Percentiles rank a stretch among this genome's conserved stretches.
Conservation (phyloP, 2,888 invertebrate genomes). For the Fragum fragum region DNA sequence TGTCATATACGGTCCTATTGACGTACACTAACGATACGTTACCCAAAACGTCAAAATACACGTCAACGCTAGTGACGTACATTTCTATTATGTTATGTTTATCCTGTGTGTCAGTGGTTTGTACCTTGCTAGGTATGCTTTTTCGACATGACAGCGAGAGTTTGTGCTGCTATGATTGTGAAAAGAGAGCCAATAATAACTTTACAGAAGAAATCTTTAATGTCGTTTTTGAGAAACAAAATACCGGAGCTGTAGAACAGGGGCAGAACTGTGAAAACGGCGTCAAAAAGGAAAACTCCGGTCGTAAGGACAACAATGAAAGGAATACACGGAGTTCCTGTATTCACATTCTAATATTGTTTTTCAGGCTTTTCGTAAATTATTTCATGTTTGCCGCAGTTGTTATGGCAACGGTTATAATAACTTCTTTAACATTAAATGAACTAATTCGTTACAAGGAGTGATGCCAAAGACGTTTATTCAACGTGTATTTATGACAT, state of each 20-base stretch:
- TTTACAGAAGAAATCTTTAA: neutral
- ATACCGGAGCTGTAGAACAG: neutral
- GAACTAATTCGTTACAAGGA: neutral
- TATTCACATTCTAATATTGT: neutral
- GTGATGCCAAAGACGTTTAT: too few relatives aligned
- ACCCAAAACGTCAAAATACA: conserved; percentile 21
- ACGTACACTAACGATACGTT: conserved; percentile 8
- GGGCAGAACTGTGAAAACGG: neutral
- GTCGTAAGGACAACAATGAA: neutral
- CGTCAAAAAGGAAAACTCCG: neutral
- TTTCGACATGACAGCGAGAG: neutral
- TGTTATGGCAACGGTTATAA: neutral
- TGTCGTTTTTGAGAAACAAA: neutral
- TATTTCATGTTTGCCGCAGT: conserved; percentile 14
- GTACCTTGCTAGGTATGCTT: neutral
- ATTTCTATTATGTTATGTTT: conserved; percentile 11
- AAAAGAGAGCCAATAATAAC: neutral
- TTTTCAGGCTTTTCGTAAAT: neutral
- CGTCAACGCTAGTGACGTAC: neutral
- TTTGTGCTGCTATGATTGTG: too few relatives aligned
- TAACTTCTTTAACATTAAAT: neutral
- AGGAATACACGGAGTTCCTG: neutral
- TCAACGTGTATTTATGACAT: too few relatives aligned
- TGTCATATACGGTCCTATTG: conserved; percentile 9
- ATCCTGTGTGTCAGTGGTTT: conserved; percentile 1